These are phyloP conservation scores for Acanthis flammea DNA, from an alignment of 2,797 vertebrate species.

Conservation along the genomic window DNA sequence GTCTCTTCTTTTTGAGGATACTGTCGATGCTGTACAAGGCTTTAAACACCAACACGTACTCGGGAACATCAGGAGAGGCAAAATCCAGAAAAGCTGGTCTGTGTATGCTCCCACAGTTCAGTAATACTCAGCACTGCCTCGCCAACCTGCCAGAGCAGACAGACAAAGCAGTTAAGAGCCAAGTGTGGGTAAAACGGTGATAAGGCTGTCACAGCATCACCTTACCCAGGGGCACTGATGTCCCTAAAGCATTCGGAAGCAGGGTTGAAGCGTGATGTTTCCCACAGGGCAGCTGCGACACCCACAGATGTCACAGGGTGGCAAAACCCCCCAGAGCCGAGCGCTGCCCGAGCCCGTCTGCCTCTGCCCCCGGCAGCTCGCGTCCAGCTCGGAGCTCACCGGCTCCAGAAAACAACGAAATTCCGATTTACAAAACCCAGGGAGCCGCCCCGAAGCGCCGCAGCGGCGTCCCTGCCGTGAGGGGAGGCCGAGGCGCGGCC, in stretches of 20 bases:
- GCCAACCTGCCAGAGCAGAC: not conserved
- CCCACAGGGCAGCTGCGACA: not conserved
- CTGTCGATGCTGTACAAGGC: fast-evolving
- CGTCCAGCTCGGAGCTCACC: not conserved
- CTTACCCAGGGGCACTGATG: not conserved
- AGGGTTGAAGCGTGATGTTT: not conserved
- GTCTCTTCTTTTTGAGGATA: not conserved
- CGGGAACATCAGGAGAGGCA: not conserved
- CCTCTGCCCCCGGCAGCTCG: not conserved
- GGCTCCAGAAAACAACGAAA: fast-evolving
- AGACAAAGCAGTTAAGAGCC: not conserved
- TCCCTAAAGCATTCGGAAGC: not conserved
- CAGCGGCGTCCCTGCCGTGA: fast-evolving
- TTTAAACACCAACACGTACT: fast-evolving
- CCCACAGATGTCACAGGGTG: not conserved
- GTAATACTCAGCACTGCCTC: not conserved
- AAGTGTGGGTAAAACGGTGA: not conserved
- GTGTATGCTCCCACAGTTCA: not conserved
- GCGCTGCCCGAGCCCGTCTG: not conserved
- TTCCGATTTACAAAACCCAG: fast-evolving
- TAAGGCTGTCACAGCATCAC: not conserved
- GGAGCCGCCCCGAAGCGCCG: not conserved
- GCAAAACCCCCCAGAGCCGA: fast-evolving
- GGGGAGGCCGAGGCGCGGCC: not conserved
- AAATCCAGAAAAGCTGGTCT: not conserved